phyloP scores from a whole-genome alignment of 2,888 invertebrate species.

The Drosophila nigricruria region DNA sequence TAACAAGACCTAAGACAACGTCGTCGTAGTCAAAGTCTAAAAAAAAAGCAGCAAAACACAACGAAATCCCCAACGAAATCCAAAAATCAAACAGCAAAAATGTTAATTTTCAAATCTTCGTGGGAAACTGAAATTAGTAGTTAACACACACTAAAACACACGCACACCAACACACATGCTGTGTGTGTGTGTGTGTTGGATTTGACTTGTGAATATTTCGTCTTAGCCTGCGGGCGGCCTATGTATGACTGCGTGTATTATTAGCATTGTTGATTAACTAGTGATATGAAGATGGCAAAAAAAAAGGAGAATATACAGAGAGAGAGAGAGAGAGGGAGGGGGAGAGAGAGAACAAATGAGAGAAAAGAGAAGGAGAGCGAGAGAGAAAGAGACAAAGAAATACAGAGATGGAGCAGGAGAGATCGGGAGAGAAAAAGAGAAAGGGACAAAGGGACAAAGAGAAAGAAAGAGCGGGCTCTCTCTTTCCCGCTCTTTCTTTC shows the following conservation, averaged over 20 bases:
- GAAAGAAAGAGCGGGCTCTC: not conserved
- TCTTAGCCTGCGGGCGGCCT: slow-evolving; percentile 68
- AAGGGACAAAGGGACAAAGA: not conserved
- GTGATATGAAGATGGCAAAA: slow-evolving; percentile 19
- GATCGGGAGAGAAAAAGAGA: not conserved
- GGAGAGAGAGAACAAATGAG: not conserved
- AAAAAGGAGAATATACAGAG: not conserved
- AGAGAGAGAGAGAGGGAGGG: not conserved
- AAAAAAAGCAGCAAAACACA: not conserved
- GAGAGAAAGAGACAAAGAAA: not conserved
- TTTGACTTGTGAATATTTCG: slow-evolving; percentile 38
- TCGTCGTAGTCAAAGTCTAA: slow-evolving; percentile 3
- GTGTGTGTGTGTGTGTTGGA: slow-evolving; percentile 25
- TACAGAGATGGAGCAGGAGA: not conserved
- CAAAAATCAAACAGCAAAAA: slow-evolving; percentile 62
- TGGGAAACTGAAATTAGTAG: slow-evolving; percentile 79
- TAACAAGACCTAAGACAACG: slow-evolving; percentile 65
- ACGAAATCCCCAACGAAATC: slow-evolving; percentile 22
- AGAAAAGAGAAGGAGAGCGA: not conserved
- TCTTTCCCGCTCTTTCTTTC: no score
- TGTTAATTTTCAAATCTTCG: slow-evolving; percentile 82
- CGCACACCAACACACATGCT: slow-evolving; percentile 12
- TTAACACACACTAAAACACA: slow-evolving; percentile 49
- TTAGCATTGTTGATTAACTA: slow-evolving; percentile 72
- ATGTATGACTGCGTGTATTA: slow-evolving; percentile 43